Evolutionary conservation across 2,797 vertebrate genomes (phyloP).

Genomic region (Rhabdophis nuchalis): DNA sequence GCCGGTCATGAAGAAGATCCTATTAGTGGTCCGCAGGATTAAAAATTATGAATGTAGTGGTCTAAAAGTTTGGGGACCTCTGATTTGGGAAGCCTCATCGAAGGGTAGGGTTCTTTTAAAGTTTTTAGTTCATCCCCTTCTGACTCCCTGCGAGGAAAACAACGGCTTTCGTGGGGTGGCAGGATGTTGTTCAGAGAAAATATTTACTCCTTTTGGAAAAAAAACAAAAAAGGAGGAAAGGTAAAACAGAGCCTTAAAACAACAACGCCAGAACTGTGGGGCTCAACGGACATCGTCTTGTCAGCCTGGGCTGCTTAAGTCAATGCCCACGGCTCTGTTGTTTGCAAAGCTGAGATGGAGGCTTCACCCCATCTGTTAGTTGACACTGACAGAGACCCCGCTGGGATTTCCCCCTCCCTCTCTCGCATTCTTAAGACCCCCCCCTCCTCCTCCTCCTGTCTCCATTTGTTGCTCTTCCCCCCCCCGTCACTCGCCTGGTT

Average conservation of each 20-base stretch:
- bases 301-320: not conserved
- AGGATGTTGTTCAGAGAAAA: not conserved
- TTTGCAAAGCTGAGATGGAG: not conserved
- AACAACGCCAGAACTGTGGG: not conserved
- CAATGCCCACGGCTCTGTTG: not conserved
- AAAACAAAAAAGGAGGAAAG: not conserved
- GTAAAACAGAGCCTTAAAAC: not conserved
- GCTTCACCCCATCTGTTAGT: conserved; percentile 38
- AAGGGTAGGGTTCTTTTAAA: not conserved
- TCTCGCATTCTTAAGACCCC: conserved; percentile 15
- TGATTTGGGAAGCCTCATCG: not conserved
- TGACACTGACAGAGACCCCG: not conserved
- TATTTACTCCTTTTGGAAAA: not conserved
- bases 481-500: conserved; percentile 70
- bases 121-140: not conserved
- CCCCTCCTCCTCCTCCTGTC: conserved; percentile 13
- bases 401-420: not conserved
- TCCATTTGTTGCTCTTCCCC: not conserved
- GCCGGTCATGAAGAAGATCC: too few species aligned
- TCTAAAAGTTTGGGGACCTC: too few species aligned
- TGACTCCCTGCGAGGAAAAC: not conserved
- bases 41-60: too few species aligned
- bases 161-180: not conserved
- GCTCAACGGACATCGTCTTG: too few species aligned
- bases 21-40: too few species aligned